Evolutionary conservation across 2,888 invertebrate genomes (phyloP).

Genomic region (Drosophila rubida): DNA sequence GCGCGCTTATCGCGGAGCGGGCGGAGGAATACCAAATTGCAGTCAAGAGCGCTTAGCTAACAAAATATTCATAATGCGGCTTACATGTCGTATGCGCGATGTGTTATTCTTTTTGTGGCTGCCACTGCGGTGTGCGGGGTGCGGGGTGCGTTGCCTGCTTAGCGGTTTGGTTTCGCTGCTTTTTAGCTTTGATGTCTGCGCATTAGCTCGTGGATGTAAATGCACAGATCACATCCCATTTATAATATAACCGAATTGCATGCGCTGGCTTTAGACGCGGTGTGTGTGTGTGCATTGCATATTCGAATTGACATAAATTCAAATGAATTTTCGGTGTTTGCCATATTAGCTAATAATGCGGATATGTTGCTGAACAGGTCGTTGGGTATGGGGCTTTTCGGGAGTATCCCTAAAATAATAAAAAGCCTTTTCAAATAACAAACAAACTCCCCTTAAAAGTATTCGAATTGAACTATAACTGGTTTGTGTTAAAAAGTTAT

Average conservation of each 20-base stretch:
- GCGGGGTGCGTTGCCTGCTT: constrained; percentile 45
- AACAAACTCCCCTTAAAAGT: too few relatives aligned
- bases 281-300: constrained; percentile 17
- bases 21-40: constrained; percentile 1
- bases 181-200: constrained; percentile 48
- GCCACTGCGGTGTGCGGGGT: constrained; percentile 10
- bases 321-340: constrained; percentile 64
- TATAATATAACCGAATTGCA: constrained; percentile 13
- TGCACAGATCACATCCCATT: constrained; percentile 12
- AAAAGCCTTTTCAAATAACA: not conserved
- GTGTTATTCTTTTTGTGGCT: constrained; percentile 74
- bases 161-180: constrained; percentile 46
- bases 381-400: not conserved
- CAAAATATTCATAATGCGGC: constrained; percentile 79
- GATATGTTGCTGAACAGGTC: constrained; percentile 11
- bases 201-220: constrained; percentile 46
- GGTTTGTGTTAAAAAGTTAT: too few relatives aligned
- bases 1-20: not conserved
- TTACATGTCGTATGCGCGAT: constrained; percentile 74
- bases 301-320: constrained; percentile 60
- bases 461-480: too few relatives aligned
- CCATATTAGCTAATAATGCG: constrained; percentile 51
- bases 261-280: not conserved
- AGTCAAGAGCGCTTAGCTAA: constrained; percentile 52
- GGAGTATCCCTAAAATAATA: not conserved